Conservation (phyloP, 2,113 vertebrate genomes). For the Colaptes auratus region DNA sequence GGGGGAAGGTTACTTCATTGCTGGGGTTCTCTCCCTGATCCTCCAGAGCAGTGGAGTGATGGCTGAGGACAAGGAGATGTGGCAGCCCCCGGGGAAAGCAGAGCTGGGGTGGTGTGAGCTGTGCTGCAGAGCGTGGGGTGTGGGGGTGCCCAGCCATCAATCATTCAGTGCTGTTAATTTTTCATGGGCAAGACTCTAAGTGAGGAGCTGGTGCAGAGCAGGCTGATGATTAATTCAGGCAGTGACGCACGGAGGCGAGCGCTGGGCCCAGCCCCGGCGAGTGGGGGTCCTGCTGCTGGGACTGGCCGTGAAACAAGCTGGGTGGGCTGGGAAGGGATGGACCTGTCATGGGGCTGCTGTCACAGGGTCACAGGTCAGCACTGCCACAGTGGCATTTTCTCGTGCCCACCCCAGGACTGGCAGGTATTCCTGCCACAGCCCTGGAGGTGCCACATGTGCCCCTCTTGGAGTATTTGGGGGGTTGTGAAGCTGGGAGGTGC, state of each 20-base stretch:
- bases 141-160: background rate
- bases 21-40: background rate
- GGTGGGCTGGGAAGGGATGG: background rate
- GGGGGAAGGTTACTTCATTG: background rate
- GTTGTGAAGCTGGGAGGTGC: background rate
- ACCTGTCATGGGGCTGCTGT: fast-evolving
- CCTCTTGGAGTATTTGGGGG: background rate
- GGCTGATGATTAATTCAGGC: conserved; percentile 59
- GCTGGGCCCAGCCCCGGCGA: fast-evolving
- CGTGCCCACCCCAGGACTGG: fast-evolving
- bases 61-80: background rate
- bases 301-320: fast-evolving
- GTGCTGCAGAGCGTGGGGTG: background rate
- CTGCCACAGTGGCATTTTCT: fast-evolving
- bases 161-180: conserved; percentile 59
- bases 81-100: background rate
- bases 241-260: background rate
- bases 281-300: background rate
- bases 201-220: background rate
- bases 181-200: conserved; percentile 45
- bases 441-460: fast-evolving
- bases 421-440: background rate
- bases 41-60: background rate
- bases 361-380: fast-evolving
- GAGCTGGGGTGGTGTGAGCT: background rate